A percentile compares a stretch with the other conserved stretches of the same genome.
Evolutionary conservation across 2,113 vertebrate genomes (phyloP).

Genomic region (Oreochromis tanganicae): DNA sequence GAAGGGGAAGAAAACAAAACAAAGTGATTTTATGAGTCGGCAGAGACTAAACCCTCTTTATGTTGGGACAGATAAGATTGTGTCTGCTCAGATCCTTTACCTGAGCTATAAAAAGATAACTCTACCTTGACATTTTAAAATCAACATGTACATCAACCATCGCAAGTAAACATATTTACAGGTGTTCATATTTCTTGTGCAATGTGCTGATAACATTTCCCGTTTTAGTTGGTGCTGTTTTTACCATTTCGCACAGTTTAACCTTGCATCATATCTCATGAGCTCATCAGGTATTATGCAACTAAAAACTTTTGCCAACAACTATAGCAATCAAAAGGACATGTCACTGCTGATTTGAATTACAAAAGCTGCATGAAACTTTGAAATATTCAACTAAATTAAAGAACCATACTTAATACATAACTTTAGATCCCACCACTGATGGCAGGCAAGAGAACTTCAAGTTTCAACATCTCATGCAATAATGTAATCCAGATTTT

Average conservation of each 20-base stretch:
- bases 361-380: neutral
- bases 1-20: neutral
- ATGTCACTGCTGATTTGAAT: neutral
- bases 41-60: neutral
- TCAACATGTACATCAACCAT: neutral
- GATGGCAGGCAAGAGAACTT: neutral
- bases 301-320: neutral
- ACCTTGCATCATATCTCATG: neutral
- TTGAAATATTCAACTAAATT: neutral
- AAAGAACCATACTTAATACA: neutral
- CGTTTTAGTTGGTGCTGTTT: neutral
- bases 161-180: neutral
- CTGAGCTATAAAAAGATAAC: neutral
- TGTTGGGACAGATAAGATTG: rapidly evolving
- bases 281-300: neutral
- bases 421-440: neutral
- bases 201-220: neutral
- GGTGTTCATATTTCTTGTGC: neutral
- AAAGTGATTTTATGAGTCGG: neutral
- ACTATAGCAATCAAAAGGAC: neutral
- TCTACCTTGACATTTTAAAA: neutral
- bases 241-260: neutral
- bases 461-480: neutral
- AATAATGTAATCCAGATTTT: neutral
- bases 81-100: neutral